A percentile compares a stretch with the other conserved stretches of the same genome.
These are phyloP conservation scores for Portunus trituberculatus DNA, from an alignment of 1,140 invertebrate genomes.

Conservation along the genomic window DNA sequence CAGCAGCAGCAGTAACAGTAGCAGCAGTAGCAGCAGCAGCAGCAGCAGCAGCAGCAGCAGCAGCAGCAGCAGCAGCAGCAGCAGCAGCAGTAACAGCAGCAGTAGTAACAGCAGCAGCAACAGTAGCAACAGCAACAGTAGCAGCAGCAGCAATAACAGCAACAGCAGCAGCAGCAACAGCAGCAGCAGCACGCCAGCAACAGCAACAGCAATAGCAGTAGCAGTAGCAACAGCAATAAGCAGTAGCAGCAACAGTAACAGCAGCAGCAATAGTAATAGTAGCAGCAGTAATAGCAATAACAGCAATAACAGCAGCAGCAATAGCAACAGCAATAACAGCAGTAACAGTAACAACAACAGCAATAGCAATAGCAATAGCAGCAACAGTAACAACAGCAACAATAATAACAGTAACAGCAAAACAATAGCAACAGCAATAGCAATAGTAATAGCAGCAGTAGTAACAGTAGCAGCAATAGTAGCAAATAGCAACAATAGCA, in stretches of 20 bases:
- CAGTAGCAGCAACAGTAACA: too few species aligned
- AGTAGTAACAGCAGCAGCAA: background rate
- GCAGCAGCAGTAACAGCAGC: background rate
- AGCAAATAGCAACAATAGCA: too few species aligned
- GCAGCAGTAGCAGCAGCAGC: background rate
- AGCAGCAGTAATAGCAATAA: background rate
- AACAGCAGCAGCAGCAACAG: background rate
- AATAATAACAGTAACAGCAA: background rate
- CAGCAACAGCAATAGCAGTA: background rate
- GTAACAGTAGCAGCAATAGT: background rate
- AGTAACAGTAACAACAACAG: background rate
- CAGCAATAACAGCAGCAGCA: background rate
- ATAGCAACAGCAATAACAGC: background rate
- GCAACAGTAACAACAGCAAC: background rate
- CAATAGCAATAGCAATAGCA: background rate
- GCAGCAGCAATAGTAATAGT: background rate
- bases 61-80: slow-evolving; percentile 24
- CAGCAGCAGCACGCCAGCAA: too few species aligned
- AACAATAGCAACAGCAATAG: background rate
- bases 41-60: slow-evolving; percentile 14
- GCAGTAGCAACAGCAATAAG: background rate
- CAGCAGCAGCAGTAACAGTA: background rate
- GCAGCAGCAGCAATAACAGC: background rate
- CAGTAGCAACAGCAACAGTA: background rate
- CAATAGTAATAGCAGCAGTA: background rate